A percentile compares a stretch with the other conserved stretches of the same genome.
Evolutionary conservation across 1,140 invertebrate species (phyloP).

Genomic region (Rhagoletis zephyria): DNA sequence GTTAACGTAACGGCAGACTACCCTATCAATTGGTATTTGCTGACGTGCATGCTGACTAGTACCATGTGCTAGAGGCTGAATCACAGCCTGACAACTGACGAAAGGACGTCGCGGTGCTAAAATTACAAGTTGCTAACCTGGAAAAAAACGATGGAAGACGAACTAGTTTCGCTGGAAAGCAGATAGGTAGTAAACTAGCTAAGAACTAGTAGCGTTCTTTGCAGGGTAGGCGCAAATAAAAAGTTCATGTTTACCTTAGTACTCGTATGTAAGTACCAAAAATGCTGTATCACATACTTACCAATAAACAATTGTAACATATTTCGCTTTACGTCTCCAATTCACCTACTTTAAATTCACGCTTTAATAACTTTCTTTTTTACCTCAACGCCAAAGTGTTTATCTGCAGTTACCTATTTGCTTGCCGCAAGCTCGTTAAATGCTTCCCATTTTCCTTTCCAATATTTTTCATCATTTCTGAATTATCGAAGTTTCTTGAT

Average conservation of each 20-base stretch:
- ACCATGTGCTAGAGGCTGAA: no score
- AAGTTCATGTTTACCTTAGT: not conserved
- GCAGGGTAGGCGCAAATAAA: not conserved
- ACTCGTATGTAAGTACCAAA: not conserved
- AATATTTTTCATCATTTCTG: not conserved
- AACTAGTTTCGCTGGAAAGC: no score
- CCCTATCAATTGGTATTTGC: no score
- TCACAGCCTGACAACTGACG: no score
- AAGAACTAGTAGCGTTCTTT: not conserved
- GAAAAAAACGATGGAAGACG: no score
- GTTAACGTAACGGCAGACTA: no score
- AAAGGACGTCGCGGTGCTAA: no score
- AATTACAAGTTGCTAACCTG: no score
- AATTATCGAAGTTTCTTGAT: slow-evolving; percentile 1
- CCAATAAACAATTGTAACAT: not conserved
- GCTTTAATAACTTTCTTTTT: slow-evolving; percentile 18
- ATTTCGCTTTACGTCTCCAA: not conserved
- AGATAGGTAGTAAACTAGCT: not conserved
- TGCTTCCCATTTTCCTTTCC: not conserved
- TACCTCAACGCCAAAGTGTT: not conserved
- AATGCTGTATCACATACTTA: not conserved
- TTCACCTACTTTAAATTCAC: no score
- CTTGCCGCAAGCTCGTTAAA: not conserved
- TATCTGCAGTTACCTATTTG: not conserved
- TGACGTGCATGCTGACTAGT: no score